Conservation (phyloP, 2,797 vertebrate species). For the Threskiornis aethiopicus region DNA sequence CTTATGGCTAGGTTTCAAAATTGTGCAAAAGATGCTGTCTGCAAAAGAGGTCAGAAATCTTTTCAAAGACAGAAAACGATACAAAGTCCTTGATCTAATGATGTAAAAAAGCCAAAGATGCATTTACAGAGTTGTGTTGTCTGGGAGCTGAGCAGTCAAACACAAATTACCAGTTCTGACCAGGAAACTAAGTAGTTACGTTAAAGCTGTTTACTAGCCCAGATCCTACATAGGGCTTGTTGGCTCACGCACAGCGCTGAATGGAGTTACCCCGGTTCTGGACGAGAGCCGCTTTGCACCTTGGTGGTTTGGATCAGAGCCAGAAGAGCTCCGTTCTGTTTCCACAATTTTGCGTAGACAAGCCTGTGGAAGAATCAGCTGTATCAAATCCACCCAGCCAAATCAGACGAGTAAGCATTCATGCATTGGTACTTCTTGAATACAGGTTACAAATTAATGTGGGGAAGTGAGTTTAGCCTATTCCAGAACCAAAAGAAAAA, state of each 20-base stretch:
- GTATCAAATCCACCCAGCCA: rapidly evolving
- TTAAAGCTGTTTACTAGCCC: neutral
- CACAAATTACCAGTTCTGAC: neutral
- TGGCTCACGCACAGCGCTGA: rapidly evolving
- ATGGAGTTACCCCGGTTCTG: neutral
- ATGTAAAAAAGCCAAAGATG: neutral
- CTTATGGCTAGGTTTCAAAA: neutral
- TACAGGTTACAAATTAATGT: neutral
- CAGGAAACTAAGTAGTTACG: rapidly evolving
- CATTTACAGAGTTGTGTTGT: neutral
- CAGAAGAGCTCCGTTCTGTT: neutral
- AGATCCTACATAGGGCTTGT: neutral
- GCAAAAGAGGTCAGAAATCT: neutral
- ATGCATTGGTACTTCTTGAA: rapidly evolving
- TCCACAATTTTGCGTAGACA: neutral
- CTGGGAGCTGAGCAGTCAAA: neutral
- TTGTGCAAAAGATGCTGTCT: neutral
- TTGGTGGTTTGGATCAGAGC: neutral
- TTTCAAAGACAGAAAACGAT: neutral
- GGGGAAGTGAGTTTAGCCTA: neutral
- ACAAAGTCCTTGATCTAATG: neutral
- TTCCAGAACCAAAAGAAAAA: neutral
- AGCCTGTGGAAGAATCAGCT: neutral
- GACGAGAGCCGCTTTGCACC: neutral
- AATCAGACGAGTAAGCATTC: neutral